Evolutionary conservation across 2,888 invertebrate species (phyloP).

Genomic region (Coleophora flavipennella): DNA sequence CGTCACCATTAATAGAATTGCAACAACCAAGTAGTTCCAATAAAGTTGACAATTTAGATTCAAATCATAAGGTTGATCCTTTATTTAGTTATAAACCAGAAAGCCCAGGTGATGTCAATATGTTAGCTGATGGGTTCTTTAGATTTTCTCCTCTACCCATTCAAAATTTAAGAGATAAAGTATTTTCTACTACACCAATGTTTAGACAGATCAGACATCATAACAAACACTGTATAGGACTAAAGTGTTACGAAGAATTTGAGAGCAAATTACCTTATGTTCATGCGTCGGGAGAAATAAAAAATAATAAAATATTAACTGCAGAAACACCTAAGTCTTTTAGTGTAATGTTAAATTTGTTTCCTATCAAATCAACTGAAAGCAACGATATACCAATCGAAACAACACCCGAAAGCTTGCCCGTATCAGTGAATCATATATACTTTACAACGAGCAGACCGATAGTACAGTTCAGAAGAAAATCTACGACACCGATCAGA

Average conservation of each 20-base stretch:
- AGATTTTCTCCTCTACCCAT: conserved; percentile 41
- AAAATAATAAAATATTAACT: conserved; percentile 19
- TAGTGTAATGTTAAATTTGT: conserved; percentile 77
- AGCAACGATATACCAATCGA: conserved; percentile 31
- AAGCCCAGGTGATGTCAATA: conserved; percentile 81
- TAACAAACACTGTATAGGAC: conserved; percentile 30
- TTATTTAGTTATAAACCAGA: conserved; percentile 80
- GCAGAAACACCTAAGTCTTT: conserved; percentile 63
- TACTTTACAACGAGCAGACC: conserved; percentile 52
- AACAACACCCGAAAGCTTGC: conserved; percentile 4
- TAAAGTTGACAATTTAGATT: conserved; percentile 28
- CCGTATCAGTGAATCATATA: conserved; percentile 28
- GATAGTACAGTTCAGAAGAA: conserved; percentile 47
- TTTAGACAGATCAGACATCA: conserved; percentile 35
- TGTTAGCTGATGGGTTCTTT: conserved; percentile 72
- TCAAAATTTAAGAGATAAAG: conserved; percentile 21
- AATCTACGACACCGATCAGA: conserved; percentile 30
- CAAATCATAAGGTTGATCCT: conserved; percentile 71
- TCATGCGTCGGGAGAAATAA: conserved; percentile 17
- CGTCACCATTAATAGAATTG: conserved; percentile 18
- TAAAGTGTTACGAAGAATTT: conserved; percentile 25
- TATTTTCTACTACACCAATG: conserved; percentile 28
- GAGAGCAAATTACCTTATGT: conserved; percentile 11
- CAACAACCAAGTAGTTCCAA: conserved; percentile 25
- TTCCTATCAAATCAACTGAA: conserved; percentile 58